Evolutionary conservation across 2,113 vertebrate genomes (phyloP), one percentile per base, ranked within the genome.

Genomic region (Spizaetus ornatus): DNA sequence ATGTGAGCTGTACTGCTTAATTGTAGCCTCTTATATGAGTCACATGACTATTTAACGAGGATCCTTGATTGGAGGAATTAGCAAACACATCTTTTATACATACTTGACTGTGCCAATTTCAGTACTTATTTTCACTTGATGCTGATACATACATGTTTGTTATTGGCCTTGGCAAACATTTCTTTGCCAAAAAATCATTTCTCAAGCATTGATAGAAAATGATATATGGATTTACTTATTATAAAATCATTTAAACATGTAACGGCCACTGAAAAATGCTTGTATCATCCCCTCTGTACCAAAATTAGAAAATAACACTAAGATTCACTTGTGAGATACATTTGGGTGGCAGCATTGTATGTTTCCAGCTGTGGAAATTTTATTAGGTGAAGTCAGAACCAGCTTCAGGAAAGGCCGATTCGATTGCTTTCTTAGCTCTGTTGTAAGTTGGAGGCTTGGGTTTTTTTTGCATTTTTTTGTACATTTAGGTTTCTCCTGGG

Each of bases 1-100:
- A 82, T 58, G 56, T 77, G 83, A 94, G 61, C 84, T 74, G 52
- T 79, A 7, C 77, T 67, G 47, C 80, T 86, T 93, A 90, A 91
- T 87, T 95, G 92, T 58, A 95, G 86, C 83, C 65, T 84, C 80
- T 85, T 91, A 13, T 26, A 43, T 56, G 72, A 97, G 88, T 87
- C 86, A 88, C 70, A 56, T 91, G 94, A 29, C 84, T 82, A 34
- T 79, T 95, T 94, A 86, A 93, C 0, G 7, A 96, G 87, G 52
- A 70, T 79, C 23, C 61, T 89, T 87, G 94, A 89, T 79, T 89
- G 91, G 86, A 84, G 40, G 59, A 91, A 85, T 32, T 43, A 87
- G 32, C 61, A 69, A 95, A 91, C 86, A 58, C 42, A 48, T 95
- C 88, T 88, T 89, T 86, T 40, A 79, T 15, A 52, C 43, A 42